Conservation (phyloP, 2,113 vertebrate species). For the Marmota monax region DNA sequence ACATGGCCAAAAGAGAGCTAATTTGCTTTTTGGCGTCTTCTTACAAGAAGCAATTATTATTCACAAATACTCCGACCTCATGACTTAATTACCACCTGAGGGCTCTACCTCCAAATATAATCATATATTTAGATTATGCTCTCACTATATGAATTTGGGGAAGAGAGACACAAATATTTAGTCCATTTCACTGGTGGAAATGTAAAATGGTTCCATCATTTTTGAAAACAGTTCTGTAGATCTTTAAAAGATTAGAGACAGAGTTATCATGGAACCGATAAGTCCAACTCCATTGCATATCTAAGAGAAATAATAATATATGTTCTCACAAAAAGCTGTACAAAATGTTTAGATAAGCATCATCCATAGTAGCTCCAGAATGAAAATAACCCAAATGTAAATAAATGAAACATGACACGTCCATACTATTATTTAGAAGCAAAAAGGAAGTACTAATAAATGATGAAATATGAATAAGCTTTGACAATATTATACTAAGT, state of each 20-base stretch:
- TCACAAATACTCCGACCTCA: not conserved
- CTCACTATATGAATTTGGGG: not conserved
- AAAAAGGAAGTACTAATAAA: not conserved
- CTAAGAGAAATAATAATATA: not conserved
- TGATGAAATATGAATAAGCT: not conserved
- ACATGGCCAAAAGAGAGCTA: not conserved
- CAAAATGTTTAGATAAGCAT: not conserved
- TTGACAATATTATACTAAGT: not conserved
- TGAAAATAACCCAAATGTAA: not conserved
- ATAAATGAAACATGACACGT: not conserved
- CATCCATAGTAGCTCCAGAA: not conserved
- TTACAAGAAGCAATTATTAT: not conserved
- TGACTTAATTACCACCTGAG: not conserved
- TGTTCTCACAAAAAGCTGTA: not conserved
- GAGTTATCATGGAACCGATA: not conserved
- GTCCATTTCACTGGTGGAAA: not conserved
- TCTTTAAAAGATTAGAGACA: not conserved
- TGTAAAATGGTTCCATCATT: not conserved
- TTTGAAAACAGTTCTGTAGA: not conserved
- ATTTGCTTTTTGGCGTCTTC: not conserved
- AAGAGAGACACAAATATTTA: not conserved
- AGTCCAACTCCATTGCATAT: not conserved
- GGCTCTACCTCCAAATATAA: not conserved
- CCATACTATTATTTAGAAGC: not conserved
- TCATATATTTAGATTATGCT: not conserved